Evolutionary conservation across 2,888 invertebrate genomes (phyloP), one percentile per base, ranked within the genome.

Genomic region (Phorcus lineatus): DNA sequence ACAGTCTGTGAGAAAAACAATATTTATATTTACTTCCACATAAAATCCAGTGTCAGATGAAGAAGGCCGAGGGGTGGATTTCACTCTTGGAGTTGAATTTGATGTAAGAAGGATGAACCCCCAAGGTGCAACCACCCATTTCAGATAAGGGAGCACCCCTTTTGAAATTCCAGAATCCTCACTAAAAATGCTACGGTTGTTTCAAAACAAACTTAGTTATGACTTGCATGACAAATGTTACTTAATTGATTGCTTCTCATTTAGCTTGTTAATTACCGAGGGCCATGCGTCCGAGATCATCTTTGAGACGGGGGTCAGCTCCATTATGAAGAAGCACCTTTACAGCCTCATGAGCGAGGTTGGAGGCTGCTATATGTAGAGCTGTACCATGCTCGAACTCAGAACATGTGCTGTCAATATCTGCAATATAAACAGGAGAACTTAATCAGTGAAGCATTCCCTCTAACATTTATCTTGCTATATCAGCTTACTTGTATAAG

Each of bases 351-450:
- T 93, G 89, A 36, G 93, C 92, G 74, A 94, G 89, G 84, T 94
- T 94, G 52, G 92, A 91, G 16, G 94, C 94, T 24, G 94, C 93
- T 78, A 94, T 94, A 85, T 94, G 94, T 54, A 94, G 88, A 0
- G 94, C 92, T 62, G 94, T 92, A 2, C 94, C 94, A 82, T 93
- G 92, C 81, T 94, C 93, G 90, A 94, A 94, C 83, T 94, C 94
- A 55, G 92, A 88, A 88, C 94, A 94, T 13, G 90, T 90, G 82
- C 92, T 92, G 87, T 94, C 93, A 66, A 94, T 91, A 86, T 94
- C 93, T 92, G 88, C 67, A 52, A 47, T 74, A 79, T 79, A 74
- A 62, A n/a, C 54, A 16, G 9, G 78, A 55, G 57, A 31, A 77
- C 1, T 47, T n/a, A 11, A 57, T 57, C 13, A 47, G 6, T 47